Evolutionary conservation across 2,888 invertebrate species (phyloP), one percentile per base, ranked within the genome.

Genomic region (Phasia obesa): DNA sequence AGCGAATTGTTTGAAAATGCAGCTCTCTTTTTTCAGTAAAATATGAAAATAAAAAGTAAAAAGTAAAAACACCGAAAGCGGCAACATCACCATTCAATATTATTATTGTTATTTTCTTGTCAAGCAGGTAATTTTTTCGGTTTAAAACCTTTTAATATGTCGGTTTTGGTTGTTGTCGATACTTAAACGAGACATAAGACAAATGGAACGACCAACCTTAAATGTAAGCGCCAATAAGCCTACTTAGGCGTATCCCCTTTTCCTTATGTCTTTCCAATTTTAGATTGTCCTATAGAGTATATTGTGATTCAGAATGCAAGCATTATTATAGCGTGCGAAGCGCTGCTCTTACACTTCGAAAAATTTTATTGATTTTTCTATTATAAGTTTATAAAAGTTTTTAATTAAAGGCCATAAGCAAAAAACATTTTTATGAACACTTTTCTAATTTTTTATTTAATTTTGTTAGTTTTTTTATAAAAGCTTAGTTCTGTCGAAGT

Each of bases 71-170:
- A n/a, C 27, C 44, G 25, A 57, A 70, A 79, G 57, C 70, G 47
- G 42, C 55, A 64, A 53, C 59, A 23, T 11, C 74, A 70, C 51
- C 78, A 64, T 71, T 64, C 75, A 57, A 42, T 67, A 75, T 84
- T 75, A 75, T 84, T 75, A 67, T 84, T 78, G 81, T 74, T 77
- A 74, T 77, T 77, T 77, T 74, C 70, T 75, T 79, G 85, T 84
- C 81, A 79, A 71, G 74, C 70, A 78, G 84, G 83, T 83, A 84
- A 84, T 83, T 84, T 81, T 84, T 78, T 78, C 67, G 77, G 77
- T 69, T 71, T 83, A 71, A 83, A 83, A 79, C 83, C 83, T 83
- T 83, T 83, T 79, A 83, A 83, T 76, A 83, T 83, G 75, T 79
- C 75, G 71, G 62, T 82, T 82, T 79, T 59, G 55, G 53, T 71